Base-by-base conservation (phyloP, 2,888 invertebrate species). In the Polyommatus iphigenia region DNA sequence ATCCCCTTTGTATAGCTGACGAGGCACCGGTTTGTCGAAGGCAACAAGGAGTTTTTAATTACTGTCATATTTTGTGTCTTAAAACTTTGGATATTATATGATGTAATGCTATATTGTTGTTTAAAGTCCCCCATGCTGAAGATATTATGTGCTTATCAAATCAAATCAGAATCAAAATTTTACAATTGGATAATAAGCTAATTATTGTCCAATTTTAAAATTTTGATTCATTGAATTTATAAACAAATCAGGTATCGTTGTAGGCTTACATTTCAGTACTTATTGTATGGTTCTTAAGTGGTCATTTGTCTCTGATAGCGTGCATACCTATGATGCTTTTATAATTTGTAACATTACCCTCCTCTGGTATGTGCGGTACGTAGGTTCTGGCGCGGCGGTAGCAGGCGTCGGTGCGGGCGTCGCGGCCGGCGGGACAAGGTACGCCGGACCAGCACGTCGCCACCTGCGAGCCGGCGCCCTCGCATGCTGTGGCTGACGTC, bases 401-500 rank as follows among this genome's bases (percentile, higher is more conserved):
- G 83, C 94, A 94, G 62, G 89, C 83, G 78, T 91, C 91, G 0
- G 90, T 84, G 36, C 94, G 90, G 1, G 87, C 82, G 81, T 94
- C 93, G 0, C 90, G 83, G 0, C 85, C 81, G 3, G 87, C 88
- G 0, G 90, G 88, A 81, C 94, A 94, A 1, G 86, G 84, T 18
- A 79, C 79, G 0, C 91, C 91, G n/a, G 90, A 83, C 92, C 92
- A 93, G 82, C 93, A 93, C 13, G 90, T 88, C 24, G 87, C 84
- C 46, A 89, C 89, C 78, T 93, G 92, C 0, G 90, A 90, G 0
- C 90, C 90, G 0, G 91, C 92, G 13, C 93, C 93, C 41, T 90
- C 90, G 77, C 93, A 93, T 0, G 87, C 86, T 13, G 85, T 86
- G 54, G 89, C 89, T 2, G 89, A 88, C 78, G 85, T 82, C 4